These are phyloP conservation scores for Pterostichus madidus DNA, from an alignment of 2,888 invertebrate genomes.

Conservation along the genomic window DNA sequence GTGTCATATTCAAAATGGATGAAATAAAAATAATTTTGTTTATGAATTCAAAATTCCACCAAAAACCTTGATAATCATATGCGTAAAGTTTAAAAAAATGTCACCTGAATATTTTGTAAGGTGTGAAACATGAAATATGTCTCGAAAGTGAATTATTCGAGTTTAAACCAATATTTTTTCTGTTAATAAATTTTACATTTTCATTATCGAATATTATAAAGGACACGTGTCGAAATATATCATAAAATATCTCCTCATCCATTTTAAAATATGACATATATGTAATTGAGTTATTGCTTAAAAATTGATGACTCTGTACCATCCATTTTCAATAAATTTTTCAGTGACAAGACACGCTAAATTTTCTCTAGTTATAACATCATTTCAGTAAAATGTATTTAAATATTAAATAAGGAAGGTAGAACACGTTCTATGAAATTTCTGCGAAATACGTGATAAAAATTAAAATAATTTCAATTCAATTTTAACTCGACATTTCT, in stretches of 20 bases:
- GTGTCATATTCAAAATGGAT: too few species aligned
- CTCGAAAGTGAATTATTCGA: slow-evolving; percentile 8
- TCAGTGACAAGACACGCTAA: slow-evolving; percentile 35
- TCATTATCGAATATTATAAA: slow-evolving; percentile 51
- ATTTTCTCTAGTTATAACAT: slow-evolving; percentile 45
- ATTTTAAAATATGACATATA: slow-evolving; percentile 50
- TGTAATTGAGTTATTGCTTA: slow-evolving; percentile 51
- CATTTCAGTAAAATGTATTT: slow-evolving; percentile 33
- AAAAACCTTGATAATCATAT: background rate
- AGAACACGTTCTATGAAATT: slow-evolving; percentile 49
- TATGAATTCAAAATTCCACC: too few species aligned
- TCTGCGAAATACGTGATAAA: slow-evolving; percentile 44
- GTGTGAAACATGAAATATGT: slow-evolving; percentile 46
- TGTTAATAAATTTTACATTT: slow-evolving; percentile 52
- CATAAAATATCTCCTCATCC: slow-evolving; percentile 53
- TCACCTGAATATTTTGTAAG: slow-evolving; percentile 1
- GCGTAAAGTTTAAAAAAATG: background rate
- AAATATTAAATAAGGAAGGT: slow-evolving; percentile 43
- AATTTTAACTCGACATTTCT: slow-evolving; percentile 18
- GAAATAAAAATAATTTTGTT: too few species aligned
- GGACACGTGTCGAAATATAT: slow-evolving; percentile 52
- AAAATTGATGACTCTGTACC: slow-evolving; percentile 51
- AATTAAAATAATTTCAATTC: slow-evolving; percentile 47
- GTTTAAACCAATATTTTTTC: slow-evolving; percentile 39
- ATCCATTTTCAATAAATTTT: slow-evolving; percentile 53